phyloP scores from a whole-genome alignment of 2,797 vertebrate species.

The Lacerta bilineata region DNA sequence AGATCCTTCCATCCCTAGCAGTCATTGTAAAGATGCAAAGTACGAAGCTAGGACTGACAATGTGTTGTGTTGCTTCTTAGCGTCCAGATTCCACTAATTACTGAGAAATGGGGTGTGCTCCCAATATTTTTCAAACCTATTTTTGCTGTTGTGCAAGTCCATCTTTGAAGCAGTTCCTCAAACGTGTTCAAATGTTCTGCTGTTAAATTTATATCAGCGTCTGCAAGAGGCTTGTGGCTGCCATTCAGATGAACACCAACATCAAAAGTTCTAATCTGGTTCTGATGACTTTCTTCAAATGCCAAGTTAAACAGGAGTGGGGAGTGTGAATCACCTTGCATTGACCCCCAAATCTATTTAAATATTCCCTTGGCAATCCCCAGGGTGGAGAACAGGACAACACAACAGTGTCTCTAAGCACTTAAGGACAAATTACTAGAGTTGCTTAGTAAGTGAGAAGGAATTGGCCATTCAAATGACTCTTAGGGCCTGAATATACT shows the following conservation, averaged over 20 bases:
- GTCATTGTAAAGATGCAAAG: neutral
- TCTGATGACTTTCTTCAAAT: conserved; percentile 52
- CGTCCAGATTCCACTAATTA: neutral
- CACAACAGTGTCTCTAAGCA: conserved; percentile 22
- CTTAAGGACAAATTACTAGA: conserved; percentile 36
- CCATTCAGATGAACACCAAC: conserved; percentile 34
- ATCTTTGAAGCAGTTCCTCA: conserved; percentile 10
- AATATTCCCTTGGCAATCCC: conserved; percentile 42
- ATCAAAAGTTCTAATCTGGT: conserved; percentile 53
- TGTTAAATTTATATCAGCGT: conserved; percentile 38
- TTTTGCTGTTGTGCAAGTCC: neutral
- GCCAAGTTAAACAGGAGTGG: conserved; percentile 46
- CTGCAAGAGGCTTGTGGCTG: conserved; percentile 35
- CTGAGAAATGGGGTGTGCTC: neutral
- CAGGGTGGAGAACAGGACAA: conserved; percentile 26
- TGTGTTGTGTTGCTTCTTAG: neutral
- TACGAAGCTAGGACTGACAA: neutral
- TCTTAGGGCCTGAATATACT: neutral
- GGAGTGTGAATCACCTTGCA: conserved; percentile 45
- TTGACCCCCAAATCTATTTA: conserved; percentile 46
- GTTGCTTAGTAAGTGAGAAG: conserved; percentile 36
- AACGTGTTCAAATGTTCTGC: conserved; percentile 37
- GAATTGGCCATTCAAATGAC: conserved; percentile 35
- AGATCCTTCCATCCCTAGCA: too few relatives aligned
- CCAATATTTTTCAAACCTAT: conserved; percentile 13